Base-by-base conservation (phyloP, 2,797 vertebrate species). In the Lagodon rhomboides region DNA sequence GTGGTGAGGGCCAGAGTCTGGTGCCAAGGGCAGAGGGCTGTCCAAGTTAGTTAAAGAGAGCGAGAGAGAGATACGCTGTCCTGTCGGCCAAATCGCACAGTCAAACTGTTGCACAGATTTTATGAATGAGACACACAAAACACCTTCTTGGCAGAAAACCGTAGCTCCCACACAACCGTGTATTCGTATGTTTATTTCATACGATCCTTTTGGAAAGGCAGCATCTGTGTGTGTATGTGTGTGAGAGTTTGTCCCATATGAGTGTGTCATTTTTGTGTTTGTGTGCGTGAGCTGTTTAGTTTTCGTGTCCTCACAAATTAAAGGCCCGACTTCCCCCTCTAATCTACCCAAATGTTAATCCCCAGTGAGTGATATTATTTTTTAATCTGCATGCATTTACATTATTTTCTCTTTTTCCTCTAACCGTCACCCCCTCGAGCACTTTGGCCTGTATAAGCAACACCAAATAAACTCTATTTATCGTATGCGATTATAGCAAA, bases 301-400 rank as follows among this genome's bases (percentile, higher is more conserved):
- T 73, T 80, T 59, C 41, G 55, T 75, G 41, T 81, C 81, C 55
- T 63, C 67, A 87, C 68, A 88, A 34, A 84, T 83, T 77, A 86
- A 85, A 84, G 43, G 56, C 30, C 73, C 71, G 73, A 76, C 49
- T 59, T 81, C 20, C 55, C 51, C 62, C 62, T 78, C 63, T 90
- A 89, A 92, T 90, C 89, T 79, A 72, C 58, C 68, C 30, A 71
- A 86, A 84, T 77, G 65, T 80, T 91, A 93, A 93, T 91, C 91
- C 87, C 30, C 56, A n/a, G 74, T 82, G 79, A 93, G 91, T 89
- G 89, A 86, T 91, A 89, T 92, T 91, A 60, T 84, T 79, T 77
- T 91, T 88, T 91, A 92, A 93, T 90, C 88, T 73, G 60, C 54
- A 56, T 1, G 22, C 77, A 81, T 91, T 88, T 84, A 73, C 53